A percentile compares a stretch with the other conserved stretches of the same genome.
Evolutionary conservation across 2,113 vertebrate species (phyloP).

Genomic region (Tinamus guttatus): DNA sequence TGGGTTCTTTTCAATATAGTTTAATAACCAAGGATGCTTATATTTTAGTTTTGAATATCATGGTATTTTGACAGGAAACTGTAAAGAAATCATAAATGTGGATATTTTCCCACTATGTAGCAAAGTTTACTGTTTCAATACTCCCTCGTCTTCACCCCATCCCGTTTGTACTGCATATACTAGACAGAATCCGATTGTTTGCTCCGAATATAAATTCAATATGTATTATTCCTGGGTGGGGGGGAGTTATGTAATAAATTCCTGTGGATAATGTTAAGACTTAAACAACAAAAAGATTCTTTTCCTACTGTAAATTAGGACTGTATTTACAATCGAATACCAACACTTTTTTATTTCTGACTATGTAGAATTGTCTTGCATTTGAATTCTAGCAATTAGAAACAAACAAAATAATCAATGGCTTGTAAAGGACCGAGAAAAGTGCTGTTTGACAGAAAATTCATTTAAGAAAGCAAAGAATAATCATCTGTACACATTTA

Average conservation of each 20-base stretch:
- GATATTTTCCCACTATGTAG: background rate
- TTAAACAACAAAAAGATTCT: background rate
- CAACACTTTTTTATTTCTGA: background rate
- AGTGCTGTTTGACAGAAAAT: background rate
- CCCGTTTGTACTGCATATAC: background rate
- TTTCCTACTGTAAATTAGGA: background rate
- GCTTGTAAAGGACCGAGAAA: background rate
- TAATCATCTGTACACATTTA: background rate
- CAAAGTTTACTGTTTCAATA: background rate
- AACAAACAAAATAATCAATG: background rate
- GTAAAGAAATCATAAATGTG: background rate
- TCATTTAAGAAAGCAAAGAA: background rate
- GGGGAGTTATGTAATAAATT: background rate
- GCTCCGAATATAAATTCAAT: background rate
- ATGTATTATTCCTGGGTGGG: background rate
- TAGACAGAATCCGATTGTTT: background rate
- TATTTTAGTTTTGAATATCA: constrained; percentile 21
- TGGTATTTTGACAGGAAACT: constrained; percentile 10
- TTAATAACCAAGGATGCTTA: background rate
- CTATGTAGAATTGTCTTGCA: background rate
- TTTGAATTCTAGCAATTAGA: constrained; percentile 26
- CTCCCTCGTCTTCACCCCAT: background rate
- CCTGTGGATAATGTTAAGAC: background rate
- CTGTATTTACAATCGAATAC: background rate
- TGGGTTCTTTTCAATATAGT: background rate